These are phyloP conservation scores for Dermochelys coriacea DNA, from an alignment of 2,797 vertebrate species.

Conservation along the genomic window DNA sequence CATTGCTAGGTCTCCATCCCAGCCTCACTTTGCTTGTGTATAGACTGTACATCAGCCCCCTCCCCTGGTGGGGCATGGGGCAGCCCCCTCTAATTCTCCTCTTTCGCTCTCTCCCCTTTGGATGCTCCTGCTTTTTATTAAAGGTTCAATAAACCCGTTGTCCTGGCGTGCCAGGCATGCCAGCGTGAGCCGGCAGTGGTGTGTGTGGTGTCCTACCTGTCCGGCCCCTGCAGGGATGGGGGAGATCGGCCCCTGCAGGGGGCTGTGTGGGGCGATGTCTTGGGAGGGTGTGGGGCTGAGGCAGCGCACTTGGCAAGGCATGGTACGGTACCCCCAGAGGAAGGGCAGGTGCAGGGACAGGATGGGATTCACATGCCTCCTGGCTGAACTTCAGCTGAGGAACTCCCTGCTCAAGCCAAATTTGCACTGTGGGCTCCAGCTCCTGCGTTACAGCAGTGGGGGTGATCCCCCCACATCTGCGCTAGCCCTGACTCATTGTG, in stretches of 20 bases:
- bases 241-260: no score
- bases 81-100: neutral
- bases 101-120: neutral
- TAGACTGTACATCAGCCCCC: neutral
- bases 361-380: neutral
- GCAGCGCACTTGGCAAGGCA: neutral
- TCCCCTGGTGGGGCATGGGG: neutral
- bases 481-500: no score
- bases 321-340: accelerated
- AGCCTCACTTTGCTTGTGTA: neutral
- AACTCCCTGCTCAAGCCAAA: no score
- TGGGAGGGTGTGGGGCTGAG: no score
- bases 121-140: neutral
- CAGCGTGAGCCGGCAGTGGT: neutral
- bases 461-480: no score
- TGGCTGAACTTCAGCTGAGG: no score
- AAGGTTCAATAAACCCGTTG: neutral
- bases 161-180: neutral
- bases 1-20: neutral
- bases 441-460: no score
- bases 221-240: neutral
- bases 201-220: no score
- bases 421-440: no score
- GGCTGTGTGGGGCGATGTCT: neutral
- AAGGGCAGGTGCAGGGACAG: neutral